Evolutionary conservation across 2,113 vertebrate species (phyloP), one percentile per base, ranked within the genome.

Genomic region (Scartelaos histophorus): DNA sequence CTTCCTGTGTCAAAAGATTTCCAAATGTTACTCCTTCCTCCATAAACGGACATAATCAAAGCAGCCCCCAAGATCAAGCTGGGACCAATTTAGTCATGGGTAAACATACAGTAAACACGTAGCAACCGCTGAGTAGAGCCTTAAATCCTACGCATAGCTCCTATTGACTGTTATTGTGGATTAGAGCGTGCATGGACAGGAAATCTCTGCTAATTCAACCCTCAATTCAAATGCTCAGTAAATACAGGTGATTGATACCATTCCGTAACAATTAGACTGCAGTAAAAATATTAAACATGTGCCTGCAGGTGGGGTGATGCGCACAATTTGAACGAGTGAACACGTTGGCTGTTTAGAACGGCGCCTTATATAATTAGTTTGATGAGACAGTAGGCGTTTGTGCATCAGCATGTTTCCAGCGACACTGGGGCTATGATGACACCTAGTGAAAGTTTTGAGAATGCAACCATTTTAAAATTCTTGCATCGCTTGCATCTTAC

Each of bases 1-100:
- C 76, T 91, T 92, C 91, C 90, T 92, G 91, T 92, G 90, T 88
- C 89, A 90, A 88, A 85, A 86, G 84, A 90, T 29, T 80, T 77
- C 86, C 87, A 88, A 87, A 88, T 46, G 73, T 78, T 68, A 34
- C 74, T 87, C 87, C 56, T 88, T 89, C 88, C 90, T 86, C 76
- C 71, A 74, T 66, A 53, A 91, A 89, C 57, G 84, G 83, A 82
- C 66, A 35, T 24, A 90, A 91, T 93, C 91, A 92, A 92, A 93
- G 91, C 88, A 86, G 84, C 87, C 85, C 80, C 81, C 82, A 57
- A n/a, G 76, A 75, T 89, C 81, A 87, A 77, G 82, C 80, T 69
- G 78, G 81, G 79, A 29, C 76, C 90, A 85, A 90, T 93, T 92
- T 92, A 90, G 90, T 90, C 86, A 85, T 92, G 91, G 90, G 82